Percentiles rank a stretch among this genome's conserved stretches.
Evolutionary conservation across 2,797 vertebrate genomes (phyloP).

Genomic region (Phrynocephalus vlangalii): DNA sequence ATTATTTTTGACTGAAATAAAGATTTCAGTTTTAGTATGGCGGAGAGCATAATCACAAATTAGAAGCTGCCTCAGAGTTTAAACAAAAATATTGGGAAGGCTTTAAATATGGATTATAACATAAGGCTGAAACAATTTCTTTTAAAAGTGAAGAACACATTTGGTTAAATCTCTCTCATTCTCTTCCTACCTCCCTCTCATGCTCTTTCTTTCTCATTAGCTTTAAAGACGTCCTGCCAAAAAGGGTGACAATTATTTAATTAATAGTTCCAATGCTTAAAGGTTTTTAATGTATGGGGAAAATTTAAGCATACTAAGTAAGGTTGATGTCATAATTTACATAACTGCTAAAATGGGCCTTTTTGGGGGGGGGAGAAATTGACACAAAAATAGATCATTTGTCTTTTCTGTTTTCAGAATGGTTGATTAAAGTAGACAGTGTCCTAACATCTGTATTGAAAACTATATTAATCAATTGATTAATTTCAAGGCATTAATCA

Average conservation of each 20-base stretch:
- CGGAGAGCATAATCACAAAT: slow-evolving; percentile 86
- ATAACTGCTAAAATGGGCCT: slow-evolving; percentile 77
- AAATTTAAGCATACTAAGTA: slow-evolving; percentile 72
- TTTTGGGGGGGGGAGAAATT: slow-evolving; percentile 63
- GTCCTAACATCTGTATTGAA: slow-evolving; percentile 95
- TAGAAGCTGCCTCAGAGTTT: slow-evolving; percentile 81
- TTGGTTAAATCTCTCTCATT: slow-evolving; percentile 64
- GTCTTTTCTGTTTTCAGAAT: slow-evolving; percentile 81
- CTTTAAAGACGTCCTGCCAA: slow-evolving; percentile 74
- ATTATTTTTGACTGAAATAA: slow-evolving; percentile 94
- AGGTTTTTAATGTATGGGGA: slow-evolving; percentile 74
- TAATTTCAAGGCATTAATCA: slow-evolving; percentile 94
- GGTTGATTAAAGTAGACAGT: slow-evolving; percentile 86
- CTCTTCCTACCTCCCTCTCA: background rate
- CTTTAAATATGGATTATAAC: slow-evolving; percentile 77
- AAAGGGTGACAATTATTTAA: slow-evolving; percentile 78
- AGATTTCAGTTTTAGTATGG: slow-evolving; percentile 90
- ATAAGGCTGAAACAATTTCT: slow-evolving; percentile 75
- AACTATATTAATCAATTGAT: slow-evolving; percentile 99
- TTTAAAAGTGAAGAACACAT: slow-evolving; percentile 68
- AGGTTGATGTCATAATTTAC: slow-evolving; percentile 76
- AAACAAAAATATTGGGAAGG: slow-evolving; percentile 76
- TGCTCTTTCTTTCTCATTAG: slow-evolving; percentile 46
- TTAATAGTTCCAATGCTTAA: slow-evolving; percentile 74
- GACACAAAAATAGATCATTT: slow-evolving; percentile 79